Evolutionary conservation across 2,797 vertebrate genomes (phyloP).

Genomic region (Pempheris klunzingeri): DNA sequence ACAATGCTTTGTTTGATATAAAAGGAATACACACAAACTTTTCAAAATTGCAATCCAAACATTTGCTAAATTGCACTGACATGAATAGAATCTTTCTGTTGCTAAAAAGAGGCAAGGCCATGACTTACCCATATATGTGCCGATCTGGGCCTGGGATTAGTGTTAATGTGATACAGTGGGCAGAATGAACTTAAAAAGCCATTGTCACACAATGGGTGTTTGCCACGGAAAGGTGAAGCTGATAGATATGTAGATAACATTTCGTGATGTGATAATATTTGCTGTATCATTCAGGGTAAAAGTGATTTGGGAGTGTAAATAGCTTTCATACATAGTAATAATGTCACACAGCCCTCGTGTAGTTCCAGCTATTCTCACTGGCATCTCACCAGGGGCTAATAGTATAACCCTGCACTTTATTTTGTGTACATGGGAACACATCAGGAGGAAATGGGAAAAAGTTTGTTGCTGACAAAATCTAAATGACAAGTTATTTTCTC

Average conservation of each 20-base stretch:
- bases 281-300: slow-evolving; percentile 36
- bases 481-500: slow-evolving; percentile 71
- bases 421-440: slow-evolving; percentile 46
- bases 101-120: too few relatives aligned
- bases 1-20: too few relatives aligned
- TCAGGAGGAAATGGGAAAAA: slow-evolving; percentile 44
- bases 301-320: slow-evolving; percentile 51
- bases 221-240: slow-evolving; percentile 38
- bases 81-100: too few relatives aligned
- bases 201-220: not conserved
- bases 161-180: not conserved
- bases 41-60: too few relatives aligned
- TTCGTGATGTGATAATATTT: slow-evolving; percentile 48
- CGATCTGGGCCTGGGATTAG: too few relatives aligned
- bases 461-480: slow-evolving; percentile 62
- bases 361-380: slow-evolving; percentile 46
- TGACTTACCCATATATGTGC: too few relatives aligned
- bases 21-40: too few relatives aligned
- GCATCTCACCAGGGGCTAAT: slow-evolving; percentile 41
- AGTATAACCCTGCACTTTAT: slow-evolving; percentile 28
- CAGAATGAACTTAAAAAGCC: slow-evolving; percentile 11
- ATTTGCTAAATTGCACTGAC: too few relatives aligned
- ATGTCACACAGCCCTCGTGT: slow-evolving; percentile 42
- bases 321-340: slow-evolving; percentile 37
- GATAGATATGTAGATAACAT: slow-evolving; percentile 31